Base-by-base conservation (phyloP, 2,113 vertebrate genomes). In the Poeciliopsis turrubarensis region DNA sequence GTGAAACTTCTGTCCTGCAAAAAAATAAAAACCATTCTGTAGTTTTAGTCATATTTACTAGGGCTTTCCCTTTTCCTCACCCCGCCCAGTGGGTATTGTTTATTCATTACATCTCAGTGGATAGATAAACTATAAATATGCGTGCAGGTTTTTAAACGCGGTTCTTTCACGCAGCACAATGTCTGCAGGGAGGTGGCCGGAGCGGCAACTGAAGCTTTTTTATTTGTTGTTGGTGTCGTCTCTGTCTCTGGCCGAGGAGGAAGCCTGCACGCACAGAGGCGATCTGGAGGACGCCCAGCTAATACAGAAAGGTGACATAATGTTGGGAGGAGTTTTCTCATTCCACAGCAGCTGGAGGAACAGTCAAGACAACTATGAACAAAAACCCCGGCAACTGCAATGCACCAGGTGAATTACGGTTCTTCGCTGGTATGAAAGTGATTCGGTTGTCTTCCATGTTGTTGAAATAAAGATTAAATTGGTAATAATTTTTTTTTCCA, bases 261-360 rank as follows among this genome's bases (percentile, higher is more conserved):
- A 17, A 37, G 30, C 30, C 15, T 76, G 74, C n/a, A 62, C 3
- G 4, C 66, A 51, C 11, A 77, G 39, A 64, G 74, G 74, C 11
- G 74, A 77, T n/a, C 11, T 41, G 13, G 74, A 25, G 30, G 69
- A 51, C 19, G 39, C 74, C 3, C 31, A 70, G 1, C 54, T 93
- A 14, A 81, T 22, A 14, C 90, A 89, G 29, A 67, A 90, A 29
- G 92, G 91, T 10, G 87, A 90, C 67, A 87, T 92, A 70, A 86
- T 86, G 17, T 60, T 93, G 27, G 91, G 92, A 62, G 92, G 85
- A 5, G 85, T 92, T 22, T 91, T 92, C n/a, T 86, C 91, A 22
- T 90, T 93, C 32, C 87, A 93, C 68, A 88, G 80, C n/a, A 92
- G 70, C 61, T 91, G 84, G 85, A 81, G 72, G 63, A 57, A 81